Evolutionary conservation across 2,113 vertebrate species (phyloP), one percentile per base, ranked within the genome.

Genomic region (Symphodus melops): DNA sequence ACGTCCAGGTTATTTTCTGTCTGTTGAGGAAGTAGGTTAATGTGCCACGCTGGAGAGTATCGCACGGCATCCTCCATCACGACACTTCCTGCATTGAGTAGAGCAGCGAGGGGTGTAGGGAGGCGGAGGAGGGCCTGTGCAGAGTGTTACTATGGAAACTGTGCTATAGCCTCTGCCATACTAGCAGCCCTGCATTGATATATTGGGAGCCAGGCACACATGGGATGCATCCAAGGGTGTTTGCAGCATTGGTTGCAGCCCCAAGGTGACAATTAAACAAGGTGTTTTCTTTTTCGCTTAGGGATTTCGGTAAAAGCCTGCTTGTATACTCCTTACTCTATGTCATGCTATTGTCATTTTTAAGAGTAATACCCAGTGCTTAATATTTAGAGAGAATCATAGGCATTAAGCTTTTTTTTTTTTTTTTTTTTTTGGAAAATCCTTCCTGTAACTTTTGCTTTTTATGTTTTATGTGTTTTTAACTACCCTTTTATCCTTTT

Each of bases 91-190:
- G 70, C 76, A 66, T 67, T 21, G 75, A 79, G 52, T 28, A 39
- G 75, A 71, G 63, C 52, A 73, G 53, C 57, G 80, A 36, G 8
- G 68, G 61, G 74, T 60, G 7, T 17, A 67, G 75, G 36, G 48
- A 71, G 48, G 9, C 3, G 53, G 77, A 56, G 56, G 55, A 23
- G 19, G 49, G 28, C 39, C 17, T 52, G 58, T 67, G 61, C 36
- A 68, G 57, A 23, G 25, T 9, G 86, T 94, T 88, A 21, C 93
- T 72, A 91, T 93, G 83, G 93, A 86, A 93, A 95, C 94, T 79
- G 74, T 71, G 69, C 72, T 52, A 70, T 52, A 70, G 46, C 46
- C 16, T 48, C 46, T 48, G 46, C 46, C 46, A 48, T 48, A 17
- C 46, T 19, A 48, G 46, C 14, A 48, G 17, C 11, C 14, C 72